Base-by-base conservation (phyloP, 2,113 vertebrate genomes). In the Andinoacara biseriatus region DNA sequence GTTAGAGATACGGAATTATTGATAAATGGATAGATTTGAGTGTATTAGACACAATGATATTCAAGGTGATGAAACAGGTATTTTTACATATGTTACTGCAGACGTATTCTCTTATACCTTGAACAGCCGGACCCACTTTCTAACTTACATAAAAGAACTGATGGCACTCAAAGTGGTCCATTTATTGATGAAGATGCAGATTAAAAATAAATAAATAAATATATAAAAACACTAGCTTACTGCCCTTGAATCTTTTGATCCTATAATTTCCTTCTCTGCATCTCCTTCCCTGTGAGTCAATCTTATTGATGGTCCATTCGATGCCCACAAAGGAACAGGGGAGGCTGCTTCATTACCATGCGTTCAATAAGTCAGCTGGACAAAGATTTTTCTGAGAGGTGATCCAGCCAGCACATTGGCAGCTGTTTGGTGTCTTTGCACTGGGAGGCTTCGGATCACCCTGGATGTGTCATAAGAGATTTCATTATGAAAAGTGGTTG, bases 291-390 rank as follows among this genome's bases (percentile, higher is more conserved):
- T 3, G 8, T 59, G 29, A 77, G 81, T 89, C 85, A 86, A 87
- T 88, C 22, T 63, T 46, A 91, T 86, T 4, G 22, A 87, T 72
- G 76, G 83, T 15, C 18, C 22, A 40, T 57, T 80, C 8, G 2
- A 46, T 56, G 58, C 17, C 35, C 18, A 14, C 60, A 65, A 29
- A 26, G 58, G 26, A 69, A 40, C 11, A 3, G 20, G 15, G 17
- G 15, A 38, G 59, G 49, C 40, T 59, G 31, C 33, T 63, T 75
- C 46, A 49, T 88, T 86, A 74, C 60, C 67, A 40, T 56, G 9
- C 0, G 7, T 75, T 83, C 81, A 58, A 75, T 80, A 61, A 58
- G 78, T 81, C 87, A 87, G 83, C 79, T 52, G 72, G 38, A 81
- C 78, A 65, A 76, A 87, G 57, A 59, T 33, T 57, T 82, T 79